A percentile compares a stretch with the other conserved stretches of the same genome.
phyloP scores from a whole-genome alignment of 2,797 vertebrate genomes.

The Sardinella longiceps region DNA sequence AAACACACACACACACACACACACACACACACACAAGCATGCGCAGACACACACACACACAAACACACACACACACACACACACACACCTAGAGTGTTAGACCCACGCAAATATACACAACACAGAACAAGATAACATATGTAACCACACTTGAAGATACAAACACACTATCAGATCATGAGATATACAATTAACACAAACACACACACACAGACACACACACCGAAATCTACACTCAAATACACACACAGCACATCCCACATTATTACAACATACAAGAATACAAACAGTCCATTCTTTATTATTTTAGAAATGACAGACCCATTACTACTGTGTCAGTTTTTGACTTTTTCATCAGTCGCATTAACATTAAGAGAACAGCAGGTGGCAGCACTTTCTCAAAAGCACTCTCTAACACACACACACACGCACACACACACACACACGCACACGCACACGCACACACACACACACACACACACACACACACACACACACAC shows the following conservation, averaged over 20 bases:
- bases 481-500: neutral
- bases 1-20: slow-evolving; percentile 53
- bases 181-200: neutral
- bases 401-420: neutral
- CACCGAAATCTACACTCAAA: neutral
- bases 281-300: no score
- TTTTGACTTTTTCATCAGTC: no score
- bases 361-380: neutral
- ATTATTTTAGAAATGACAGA: no score
- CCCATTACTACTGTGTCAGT: no score
- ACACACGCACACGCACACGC: no score
- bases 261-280: neutral
- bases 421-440: neutral
- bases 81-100: neutral
- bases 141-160: neutral
- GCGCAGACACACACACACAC: neutral
- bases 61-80: slow-evolving; percentile 45
- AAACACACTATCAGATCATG: slow-evolving; percentile 29
- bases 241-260: neutral
- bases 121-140: no score
- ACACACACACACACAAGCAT: slow-evolving; percentile 33
- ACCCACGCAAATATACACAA: neutral
- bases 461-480: neutral
- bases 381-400: neutral
- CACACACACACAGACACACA: neutral